phyloP scores from a whole-genome alignment of 2,797 vertebrate species.

The Sphenodon punctatus region DNA sequence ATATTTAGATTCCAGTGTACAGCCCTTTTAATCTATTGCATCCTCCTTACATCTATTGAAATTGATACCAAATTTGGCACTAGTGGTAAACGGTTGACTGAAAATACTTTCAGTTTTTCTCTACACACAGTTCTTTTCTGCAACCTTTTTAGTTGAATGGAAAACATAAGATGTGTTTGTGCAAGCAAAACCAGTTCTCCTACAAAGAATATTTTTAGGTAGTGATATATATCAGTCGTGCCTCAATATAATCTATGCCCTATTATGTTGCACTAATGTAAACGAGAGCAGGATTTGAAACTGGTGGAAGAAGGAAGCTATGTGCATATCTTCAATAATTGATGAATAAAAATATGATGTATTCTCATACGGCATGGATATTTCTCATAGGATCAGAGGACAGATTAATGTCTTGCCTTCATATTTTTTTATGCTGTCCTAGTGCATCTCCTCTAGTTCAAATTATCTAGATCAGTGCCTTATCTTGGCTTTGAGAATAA shows the following conservation, averaged over 20 bases:
- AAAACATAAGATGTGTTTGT: not conserved
- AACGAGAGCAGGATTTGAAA: not conserved
- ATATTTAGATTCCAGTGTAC: no score
- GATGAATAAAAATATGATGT: not conserved
- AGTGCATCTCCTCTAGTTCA: not conserved
- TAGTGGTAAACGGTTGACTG: no score
- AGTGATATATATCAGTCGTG: not conserved
- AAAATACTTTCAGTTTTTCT: no score
- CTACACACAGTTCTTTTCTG: no score
- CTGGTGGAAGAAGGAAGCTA: not conserved
- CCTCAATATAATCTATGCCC: no score
- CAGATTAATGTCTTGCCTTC: not conserved
- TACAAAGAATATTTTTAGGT: not conserved
- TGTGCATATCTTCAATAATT: not conserved
- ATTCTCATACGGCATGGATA: not conserved
- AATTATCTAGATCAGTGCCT: not conserved
- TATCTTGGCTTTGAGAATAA: conserved; percentile 3
- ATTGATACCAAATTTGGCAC: not conserved
- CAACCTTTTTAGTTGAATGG: not conserved
- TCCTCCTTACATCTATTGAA: not conserved
- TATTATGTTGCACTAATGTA: not conserved
- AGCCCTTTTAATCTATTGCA: no score
- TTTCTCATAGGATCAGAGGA: not conserved
- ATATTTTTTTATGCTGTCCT: not conserved
- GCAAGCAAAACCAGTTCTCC: not conserved